phyloP scores from a whole-genome alignment of 2,797 vertebrate species.

The Vireo griseus region DNA sequence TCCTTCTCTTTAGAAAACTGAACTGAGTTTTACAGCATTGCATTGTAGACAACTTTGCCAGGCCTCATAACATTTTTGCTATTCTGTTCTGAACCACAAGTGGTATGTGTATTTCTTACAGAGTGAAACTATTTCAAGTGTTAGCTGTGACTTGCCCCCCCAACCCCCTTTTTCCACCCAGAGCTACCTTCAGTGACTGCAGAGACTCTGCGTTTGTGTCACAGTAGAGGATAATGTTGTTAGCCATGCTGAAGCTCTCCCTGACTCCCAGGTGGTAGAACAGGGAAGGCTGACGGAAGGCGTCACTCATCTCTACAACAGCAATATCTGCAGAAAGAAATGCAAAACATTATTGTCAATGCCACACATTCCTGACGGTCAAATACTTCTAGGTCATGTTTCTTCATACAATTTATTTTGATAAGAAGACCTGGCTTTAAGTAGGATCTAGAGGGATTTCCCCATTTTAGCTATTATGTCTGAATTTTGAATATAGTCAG shows the following conservation, averaged over 20 bases:
- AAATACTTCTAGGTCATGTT: neutral
- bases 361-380: neutral
- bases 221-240: conserved; percentile 98
- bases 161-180: neutral
- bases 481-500: conserved; percentile 14
- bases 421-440: neutral
- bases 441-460: conserved; percentile 31
- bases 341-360: neutral
- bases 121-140: neutral
- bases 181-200: conserved; percentile 91
- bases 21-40: neutral
- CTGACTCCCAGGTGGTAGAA: conserved; percentile 97
- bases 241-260: conserved; percentile 99
- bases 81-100: neutral
- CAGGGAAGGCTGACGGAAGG: conserved; percentile 94
- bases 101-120: neutral
- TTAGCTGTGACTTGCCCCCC: neutral
- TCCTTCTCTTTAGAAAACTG: neutral
- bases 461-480: neutral
- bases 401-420: neutral
- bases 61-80: neutral
- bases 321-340: conserved; percentile 85
- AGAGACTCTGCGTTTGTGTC: conserved; percentile 91
- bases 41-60: neutral
- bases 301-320: conserved; percentile 96